Evolutionary conservation across 2,113 vertebrate species (phyloP).

Genomic region (Semnornis frantzii): DNA sequence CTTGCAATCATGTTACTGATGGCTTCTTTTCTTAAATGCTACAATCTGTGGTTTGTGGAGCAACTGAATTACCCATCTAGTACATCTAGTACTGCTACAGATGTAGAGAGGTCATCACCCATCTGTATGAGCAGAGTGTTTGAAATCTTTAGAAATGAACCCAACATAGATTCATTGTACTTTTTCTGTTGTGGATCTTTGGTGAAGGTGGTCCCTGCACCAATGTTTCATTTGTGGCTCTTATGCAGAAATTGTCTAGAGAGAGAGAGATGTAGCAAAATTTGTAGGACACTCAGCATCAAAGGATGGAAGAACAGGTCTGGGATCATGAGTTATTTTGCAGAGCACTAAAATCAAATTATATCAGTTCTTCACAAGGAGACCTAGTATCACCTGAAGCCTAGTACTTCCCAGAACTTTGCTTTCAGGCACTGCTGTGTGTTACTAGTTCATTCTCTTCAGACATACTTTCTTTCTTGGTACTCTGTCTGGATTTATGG

Average conservation of each 20-base stretch:
- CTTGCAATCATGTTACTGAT: neutral
- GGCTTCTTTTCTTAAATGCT: constrained; percentile 1
- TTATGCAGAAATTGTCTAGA: neutral
- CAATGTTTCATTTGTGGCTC: neutral
- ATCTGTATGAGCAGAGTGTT: neutral
- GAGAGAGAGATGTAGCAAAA: neutral
- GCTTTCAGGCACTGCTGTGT: neutral
- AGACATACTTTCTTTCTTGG: neutral
- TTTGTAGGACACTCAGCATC: neutral
- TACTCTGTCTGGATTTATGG: neutral
- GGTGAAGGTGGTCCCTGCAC: accelerated
- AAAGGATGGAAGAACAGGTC: neutral
- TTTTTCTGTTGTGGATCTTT: neutral
- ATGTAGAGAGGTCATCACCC: constrained; percentile 6
- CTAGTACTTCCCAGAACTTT: neutral
- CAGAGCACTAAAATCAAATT: neutral
- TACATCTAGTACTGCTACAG: neutral
- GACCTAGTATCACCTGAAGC: neutral
- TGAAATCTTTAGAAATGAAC: neutral
- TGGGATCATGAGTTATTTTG: neutral
- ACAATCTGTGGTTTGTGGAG: neutral
- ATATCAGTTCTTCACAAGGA: neutral
- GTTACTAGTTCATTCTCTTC: neutral
- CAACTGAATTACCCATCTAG: neutral
- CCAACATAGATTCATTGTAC: neutral